Conservation (phyloP, 2,797 vertebrate species). For the Vespertilio murinus region DNA sequence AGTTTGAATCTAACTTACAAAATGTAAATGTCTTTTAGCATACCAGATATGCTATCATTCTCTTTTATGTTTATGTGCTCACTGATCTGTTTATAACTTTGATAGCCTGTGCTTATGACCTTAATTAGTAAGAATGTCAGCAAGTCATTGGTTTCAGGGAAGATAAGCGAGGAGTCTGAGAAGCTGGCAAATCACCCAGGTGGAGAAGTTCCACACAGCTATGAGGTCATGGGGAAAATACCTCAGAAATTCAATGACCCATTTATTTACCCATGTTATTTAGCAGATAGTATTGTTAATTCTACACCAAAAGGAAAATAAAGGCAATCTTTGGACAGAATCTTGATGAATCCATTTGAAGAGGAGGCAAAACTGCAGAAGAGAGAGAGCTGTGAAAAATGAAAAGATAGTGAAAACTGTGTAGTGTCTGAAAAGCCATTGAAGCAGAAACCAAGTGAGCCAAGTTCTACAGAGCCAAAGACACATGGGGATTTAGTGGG, state of each 20-base stretch:
- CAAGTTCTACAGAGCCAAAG: neutral
- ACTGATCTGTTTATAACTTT: neutral
- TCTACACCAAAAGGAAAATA: neutral
- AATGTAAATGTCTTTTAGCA: neutral
- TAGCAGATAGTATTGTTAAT: neutral
- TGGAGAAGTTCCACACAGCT: neutral
- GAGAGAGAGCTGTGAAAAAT: neutral
- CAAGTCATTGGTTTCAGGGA: neutral
- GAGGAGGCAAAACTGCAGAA: neutral
- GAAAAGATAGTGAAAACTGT: neutral
- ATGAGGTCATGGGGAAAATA: neutral
- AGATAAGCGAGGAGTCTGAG: neutral
- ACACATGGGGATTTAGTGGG: neutral
- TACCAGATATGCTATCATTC: neutral
- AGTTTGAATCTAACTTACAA: constrained; percentile 1
- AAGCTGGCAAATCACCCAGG: neutral
- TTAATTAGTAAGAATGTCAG: constrained; percentile 11
- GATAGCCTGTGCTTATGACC: neutral
- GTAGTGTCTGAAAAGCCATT: neutral
- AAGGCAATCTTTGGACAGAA: neutral
- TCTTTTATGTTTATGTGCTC: neutral
- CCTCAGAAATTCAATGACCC: constrained; percentile 11
- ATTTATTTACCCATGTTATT: neutral
- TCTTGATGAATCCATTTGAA: neutral
- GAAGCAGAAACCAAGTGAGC: neutral